phyloP scores from a whole-genome alignment of 2,113 vertebrate genomes.

The Scalopus aquaticus region DNA sequence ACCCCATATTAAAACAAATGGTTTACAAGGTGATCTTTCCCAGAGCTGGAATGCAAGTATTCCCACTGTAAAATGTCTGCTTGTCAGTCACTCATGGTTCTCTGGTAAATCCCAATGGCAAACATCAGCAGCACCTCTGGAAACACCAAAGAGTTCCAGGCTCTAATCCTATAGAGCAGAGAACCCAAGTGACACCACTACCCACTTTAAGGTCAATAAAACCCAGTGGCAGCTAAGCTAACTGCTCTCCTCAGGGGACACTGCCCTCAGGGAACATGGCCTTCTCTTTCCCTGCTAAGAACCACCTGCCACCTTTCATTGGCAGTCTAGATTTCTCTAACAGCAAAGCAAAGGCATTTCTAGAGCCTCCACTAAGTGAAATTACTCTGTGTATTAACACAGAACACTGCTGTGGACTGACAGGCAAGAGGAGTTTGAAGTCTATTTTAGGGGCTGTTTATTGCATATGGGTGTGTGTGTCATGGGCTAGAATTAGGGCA shows the following conservation, averaged over 20 bases:
- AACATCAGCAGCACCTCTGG: too few relatives aligned
- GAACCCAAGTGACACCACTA: background rate
- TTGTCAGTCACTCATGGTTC: fast-evolving
- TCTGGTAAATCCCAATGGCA: background rate
- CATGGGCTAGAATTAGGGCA: background rate
- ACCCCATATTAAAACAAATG: background rate
- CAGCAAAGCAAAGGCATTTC: background rate
- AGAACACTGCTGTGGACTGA: background rate
- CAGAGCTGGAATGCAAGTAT: background rate
- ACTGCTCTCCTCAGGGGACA: fast-evolving
- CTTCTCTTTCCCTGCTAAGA: background rate
- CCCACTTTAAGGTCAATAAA: background rate
- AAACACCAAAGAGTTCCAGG: background rate
- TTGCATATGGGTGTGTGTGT: background rate
- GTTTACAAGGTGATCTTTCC: background rate
- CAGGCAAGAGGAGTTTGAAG: background rate
- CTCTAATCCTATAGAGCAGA: background rate
- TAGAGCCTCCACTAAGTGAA: background rate
- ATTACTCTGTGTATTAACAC: background rate
- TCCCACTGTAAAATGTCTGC: too few relatives aligned
- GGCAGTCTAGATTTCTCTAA: background rate
- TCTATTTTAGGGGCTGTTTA: slow-evolving; percentile 2
- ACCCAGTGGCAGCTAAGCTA: background rate
- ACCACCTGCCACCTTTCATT: background rate
- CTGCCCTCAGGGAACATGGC: background rate